phyloP scores from a whole-genome alignment of 2,888 invertebrate genomes.

The Mermis nigrescens region DNA sequence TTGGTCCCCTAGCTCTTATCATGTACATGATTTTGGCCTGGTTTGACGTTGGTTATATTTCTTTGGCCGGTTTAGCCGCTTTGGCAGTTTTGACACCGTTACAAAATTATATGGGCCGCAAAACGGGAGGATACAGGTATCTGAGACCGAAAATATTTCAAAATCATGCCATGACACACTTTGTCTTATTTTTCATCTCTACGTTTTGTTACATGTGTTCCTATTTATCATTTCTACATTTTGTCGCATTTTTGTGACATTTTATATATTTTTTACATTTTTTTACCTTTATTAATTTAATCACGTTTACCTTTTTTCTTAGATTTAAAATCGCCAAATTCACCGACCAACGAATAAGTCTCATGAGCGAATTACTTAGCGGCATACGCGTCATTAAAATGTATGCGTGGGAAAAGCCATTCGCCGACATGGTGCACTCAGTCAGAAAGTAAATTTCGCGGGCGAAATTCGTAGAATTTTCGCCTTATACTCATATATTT shows the following conservation, averaged over 20 bases:
- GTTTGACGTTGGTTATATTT: conserved; percentile 35
- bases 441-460: conserved; percentile 47
- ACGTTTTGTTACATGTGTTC: no score
- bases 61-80: conserved; percentile 55
- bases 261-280: no score
- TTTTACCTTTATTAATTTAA: no score
- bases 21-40: conserved; percentile 62
- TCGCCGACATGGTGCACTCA: conserved; percentile 55
- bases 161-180: no score
- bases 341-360: conserved; percentile 69
- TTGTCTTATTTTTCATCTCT: no score
- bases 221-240: no score
- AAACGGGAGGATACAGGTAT: conserved; percentile 28
- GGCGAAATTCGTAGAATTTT: no score
- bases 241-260: no score
- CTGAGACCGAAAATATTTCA: no score
- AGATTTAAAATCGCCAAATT: conserved; percentile 59
- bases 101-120: conserved; percentile 46
- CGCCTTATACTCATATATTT: no score
- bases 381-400: conserved; percentile 90
- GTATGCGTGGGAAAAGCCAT: conserved; percentile 84
- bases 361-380: conserved; percentile 81
- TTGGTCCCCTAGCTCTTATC: conserved; percentile 62
- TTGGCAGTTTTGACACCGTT: conserved; percentile 61
- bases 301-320: no score